Evolutionary conservation across 1,140 invertebrate species (phyloP).

Genomic region (Helicoverpa zea): DNA sequence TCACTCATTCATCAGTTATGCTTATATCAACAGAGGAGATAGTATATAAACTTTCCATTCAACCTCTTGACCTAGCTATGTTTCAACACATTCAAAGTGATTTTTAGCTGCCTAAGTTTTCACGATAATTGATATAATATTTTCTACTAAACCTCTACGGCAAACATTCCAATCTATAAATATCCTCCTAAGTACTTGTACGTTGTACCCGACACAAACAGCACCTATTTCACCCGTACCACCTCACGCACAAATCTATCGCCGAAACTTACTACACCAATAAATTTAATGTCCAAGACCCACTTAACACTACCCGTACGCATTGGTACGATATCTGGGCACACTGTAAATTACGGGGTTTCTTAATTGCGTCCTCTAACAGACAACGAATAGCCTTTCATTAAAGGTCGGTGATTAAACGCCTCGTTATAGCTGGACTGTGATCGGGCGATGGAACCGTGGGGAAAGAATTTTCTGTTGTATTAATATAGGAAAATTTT

Average conservation of each 20-base stretch:
- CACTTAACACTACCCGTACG: constrained; percentile 21
- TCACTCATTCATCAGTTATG: too few relatives aligned
- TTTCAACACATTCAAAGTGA: too few relatives aligned
- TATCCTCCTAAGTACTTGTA: neutral
- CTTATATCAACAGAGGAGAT: too few relatives aligned
- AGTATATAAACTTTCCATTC: too few relatives aligned
- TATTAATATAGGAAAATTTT: too few relatives aligned
- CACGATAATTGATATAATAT: too few relatives aligned
- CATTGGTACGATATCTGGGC: constrained; percentile 53
- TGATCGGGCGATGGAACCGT: neutral
- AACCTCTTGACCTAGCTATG: too few relatives aligned
- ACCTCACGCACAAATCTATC: constrained; percentile 30
- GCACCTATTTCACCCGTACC: neutral
- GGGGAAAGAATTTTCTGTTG: too few relatives aligned
- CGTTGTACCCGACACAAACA: neutral
- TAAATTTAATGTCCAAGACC: constrained; percentile 34
- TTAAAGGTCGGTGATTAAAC: constrained; percentile 71
- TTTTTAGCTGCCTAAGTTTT: too few relatives aligned
- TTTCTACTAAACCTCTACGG: too few relatives aligned
- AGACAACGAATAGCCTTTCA: constrained; percentile 71
- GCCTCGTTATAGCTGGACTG: constrained; percentile 31
- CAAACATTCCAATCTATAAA: neutral
- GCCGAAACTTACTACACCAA: constrained; percentile 14
- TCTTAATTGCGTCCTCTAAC: constrained; percentile 73
- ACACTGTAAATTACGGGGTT: constrained; percentile 65